Conservation (phyloP, 1,140 invertebrate genomes). For the Papilio xuthus region DNA sequence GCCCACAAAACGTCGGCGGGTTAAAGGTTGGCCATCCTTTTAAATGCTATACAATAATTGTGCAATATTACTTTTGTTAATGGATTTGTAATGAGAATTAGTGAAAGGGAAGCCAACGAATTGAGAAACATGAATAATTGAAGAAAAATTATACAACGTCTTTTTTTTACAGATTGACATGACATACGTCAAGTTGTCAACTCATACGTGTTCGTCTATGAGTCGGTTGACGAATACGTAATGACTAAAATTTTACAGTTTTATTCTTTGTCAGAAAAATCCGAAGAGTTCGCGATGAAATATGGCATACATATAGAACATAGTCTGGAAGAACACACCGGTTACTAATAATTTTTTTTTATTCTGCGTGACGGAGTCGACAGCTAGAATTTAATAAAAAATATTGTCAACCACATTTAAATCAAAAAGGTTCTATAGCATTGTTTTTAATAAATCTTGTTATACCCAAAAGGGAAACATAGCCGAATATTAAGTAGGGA, state of each 20-base stretch:
- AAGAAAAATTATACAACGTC: not conserved
- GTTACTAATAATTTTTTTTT: too few relatives aligned
- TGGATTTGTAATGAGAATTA: constrained; percentile 65
- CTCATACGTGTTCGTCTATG: not conserved
- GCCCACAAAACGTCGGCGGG: constrained; percentile 64
- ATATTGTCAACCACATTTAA: not conserved
- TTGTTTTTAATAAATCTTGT: constrained; percentile 23
- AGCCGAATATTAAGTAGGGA: constrained; percentile 29
- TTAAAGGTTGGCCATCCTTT: constrained; percentile 69
- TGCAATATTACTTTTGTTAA: constrained; percentile 64
- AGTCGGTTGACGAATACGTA: not conserved
- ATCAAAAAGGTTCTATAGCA: not conserved
- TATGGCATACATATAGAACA: too few relatives aligned
- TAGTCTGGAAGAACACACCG: too few relatives aligned
- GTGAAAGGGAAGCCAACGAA: constrained; percentile 31
- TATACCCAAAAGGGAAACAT: constrained; percentile 18
- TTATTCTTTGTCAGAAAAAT: too few relatives aligned
- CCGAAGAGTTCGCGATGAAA: too few relatives aligned
- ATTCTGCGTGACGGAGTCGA: too few relatives aligned
- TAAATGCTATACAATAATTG: constrained; percentile 56
- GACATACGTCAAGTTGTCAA: not conserved
- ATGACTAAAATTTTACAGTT: not conserved
- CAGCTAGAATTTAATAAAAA: not conserved
- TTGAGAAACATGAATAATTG: not conserved
- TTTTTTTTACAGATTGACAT: too few relatives aligned